Evolutionary conservation across 2,888 invertebrate genomes (phyloP).

Genomic region (Creontiades dilutus): DNA sequence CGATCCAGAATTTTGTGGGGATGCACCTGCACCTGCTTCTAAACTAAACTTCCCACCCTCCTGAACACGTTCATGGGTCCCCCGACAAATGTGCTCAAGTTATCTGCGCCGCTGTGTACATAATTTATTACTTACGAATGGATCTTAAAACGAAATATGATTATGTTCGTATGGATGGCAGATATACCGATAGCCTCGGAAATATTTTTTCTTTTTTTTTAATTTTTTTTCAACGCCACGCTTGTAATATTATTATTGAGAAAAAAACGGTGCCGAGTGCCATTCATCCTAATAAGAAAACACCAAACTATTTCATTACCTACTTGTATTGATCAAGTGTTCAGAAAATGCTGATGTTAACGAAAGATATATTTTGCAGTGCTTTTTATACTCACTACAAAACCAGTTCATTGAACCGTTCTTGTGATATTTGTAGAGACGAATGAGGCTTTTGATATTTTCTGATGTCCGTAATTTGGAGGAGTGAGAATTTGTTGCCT

Average conservation of each 20-base stretch:
- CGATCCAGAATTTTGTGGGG: no score
- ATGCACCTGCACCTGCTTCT: no score
- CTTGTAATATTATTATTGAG: background rate
- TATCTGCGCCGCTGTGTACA: no score
- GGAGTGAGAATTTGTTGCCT: background rate
- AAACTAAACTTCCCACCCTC: no score
- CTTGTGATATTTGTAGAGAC: conserved; percentile 54
- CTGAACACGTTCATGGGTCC: no score
- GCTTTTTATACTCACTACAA: conserved; percentile 61
- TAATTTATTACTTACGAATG: conserved; percentile 8
- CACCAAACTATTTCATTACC: conserved; percentile 33
- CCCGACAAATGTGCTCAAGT: no score
- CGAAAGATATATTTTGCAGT: conserved; percentile 59
- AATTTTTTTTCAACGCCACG: background rate
- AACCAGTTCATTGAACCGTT: conserved; percentile 65
- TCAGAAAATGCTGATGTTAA: conserved; percentile 26
- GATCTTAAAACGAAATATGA: background rate
- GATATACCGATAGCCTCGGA: background rate
- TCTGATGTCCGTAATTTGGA: background rate
- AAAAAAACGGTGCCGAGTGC: background rate
- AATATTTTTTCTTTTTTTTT: background rate
- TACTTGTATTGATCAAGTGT: conserved; percentile 6
- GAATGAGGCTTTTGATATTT: background rate
- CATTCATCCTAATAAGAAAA: conserved; percentile 21
- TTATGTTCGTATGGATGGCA: background rate